Evolutionary conservation across 2,113 vertebrate species (phyloP), one percentile per base, ranked within the genome.

Genomic region (Calyptommatus sinebrachiatus): DNA sequence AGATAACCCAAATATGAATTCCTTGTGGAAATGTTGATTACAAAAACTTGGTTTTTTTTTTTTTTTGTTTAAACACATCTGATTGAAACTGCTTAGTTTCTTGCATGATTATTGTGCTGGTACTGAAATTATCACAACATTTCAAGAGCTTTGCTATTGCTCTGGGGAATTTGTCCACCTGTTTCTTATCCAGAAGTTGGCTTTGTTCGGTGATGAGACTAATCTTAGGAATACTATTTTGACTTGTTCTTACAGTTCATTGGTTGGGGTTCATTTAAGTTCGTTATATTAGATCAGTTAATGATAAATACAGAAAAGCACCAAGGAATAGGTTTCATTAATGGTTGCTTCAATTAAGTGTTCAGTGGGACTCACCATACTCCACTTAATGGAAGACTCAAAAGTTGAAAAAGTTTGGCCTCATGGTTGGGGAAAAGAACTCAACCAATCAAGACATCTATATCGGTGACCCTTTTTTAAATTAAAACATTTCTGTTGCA

Each of bases 231-330:
- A 3, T 63, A 76, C 83, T 76, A 80, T 29, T 78, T 63, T 77
- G 88, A 84, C 82, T 24, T 41, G 46, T 79, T 88, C 65, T 84
- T 85, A 81, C 83, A 85, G 73, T 50, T 89, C 45, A 81, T 79
- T 87, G 78, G 66, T 84, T 88, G 76, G 82, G 60, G 80, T 77
- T 61, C 53, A 77, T 84, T 84, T 80, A 81, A 81, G 24, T 67
- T 84, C 78, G 74, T 88, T 73, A 79, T 92, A 85, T 89, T 35
- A 73, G 74, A 20, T 78, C 67, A 74, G 21, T 45, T 86, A 78
- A 85, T 76, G 73, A 78, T 86, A 90, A 79, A 81, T 2, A 6
- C 46, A n/a, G 24, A 45, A 80, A 46, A 69, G 87, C 85, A 73
- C 45, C 69, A 46, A 80, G 70, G 69, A 88, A 71, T 79, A 18